phyloP scores from a whole-genome alignment of 2,888 invertebrate genomes.

The Drosophila paucipuncta region DNA sequence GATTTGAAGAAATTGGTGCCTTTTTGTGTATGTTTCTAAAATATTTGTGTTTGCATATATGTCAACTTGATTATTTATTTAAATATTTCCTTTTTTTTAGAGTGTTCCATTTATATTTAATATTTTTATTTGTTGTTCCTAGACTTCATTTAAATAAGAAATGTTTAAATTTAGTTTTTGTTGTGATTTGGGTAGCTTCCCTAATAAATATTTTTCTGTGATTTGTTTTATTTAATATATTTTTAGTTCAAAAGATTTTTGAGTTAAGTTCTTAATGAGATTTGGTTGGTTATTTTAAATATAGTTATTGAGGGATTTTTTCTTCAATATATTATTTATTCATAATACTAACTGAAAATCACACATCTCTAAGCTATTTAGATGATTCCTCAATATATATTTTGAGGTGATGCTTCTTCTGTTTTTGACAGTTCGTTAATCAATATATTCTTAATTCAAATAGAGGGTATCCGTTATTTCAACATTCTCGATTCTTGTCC shows the following conservation, averaged over 20 bases:
- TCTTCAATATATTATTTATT: neutral
- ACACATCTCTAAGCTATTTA: neutral
- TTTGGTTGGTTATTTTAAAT: neutral
- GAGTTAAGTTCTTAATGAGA: neutral
- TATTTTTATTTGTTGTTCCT: neutral
- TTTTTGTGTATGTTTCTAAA: neutral
- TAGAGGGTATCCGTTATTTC: neutral
- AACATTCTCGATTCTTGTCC: neutral
- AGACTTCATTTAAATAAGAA: neutral
- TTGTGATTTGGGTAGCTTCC: neutral
- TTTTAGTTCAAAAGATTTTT: fast-evolving
- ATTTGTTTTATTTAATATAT: neutral
- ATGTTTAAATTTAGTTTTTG: neutral
- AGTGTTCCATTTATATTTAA: neutral
- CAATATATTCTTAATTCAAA: neutral
- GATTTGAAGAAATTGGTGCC: neutral
- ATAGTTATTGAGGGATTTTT: neutral
- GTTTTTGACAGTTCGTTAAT: neutral
- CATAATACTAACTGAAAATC: fast-evolving
- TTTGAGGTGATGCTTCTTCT: fast-evolving
- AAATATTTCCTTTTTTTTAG: neutral
- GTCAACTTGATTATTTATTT: neutral
- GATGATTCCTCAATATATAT: neutral
- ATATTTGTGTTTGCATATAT: neutral
- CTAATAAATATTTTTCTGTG: neutral